These are phyloP conservation scores for Allolobophora icterica DNA, from an alignment of 2,888 invertebrate genomes.

Conservation along the genomic window DNA sequence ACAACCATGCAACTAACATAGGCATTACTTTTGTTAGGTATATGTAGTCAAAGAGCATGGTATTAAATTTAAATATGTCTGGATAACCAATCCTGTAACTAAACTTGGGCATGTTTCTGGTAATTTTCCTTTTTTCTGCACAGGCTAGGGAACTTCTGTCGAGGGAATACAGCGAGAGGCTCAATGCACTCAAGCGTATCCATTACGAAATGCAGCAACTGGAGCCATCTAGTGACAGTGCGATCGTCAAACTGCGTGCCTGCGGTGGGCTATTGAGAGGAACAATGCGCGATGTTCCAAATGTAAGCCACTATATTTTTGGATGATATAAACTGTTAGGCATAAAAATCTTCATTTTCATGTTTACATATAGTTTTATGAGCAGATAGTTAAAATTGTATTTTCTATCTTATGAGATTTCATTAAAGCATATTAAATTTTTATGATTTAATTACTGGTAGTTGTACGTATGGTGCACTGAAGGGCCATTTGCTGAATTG, in stretches of 20 bases:
- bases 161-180: neutral
- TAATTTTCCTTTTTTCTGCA: neutral
- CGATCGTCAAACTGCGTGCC: neutral
- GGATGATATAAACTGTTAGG: no score
- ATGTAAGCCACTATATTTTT: neutral
- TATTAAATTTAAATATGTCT: no score
- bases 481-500: no score
- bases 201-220: conserved; percentile 26
- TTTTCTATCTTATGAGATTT: no score
- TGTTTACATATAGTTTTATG: no score
- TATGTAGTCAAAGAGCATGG: no score
- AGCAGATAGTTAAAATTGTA: no score
- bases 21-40: no score
- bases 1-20: neutral
- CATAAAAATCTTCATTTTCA: no score
- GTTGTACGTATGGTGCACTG: no score
- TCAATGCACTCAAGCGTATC: conserved; percentile 13
- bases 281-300: conserved; percentile 14
- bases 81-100: neutral
- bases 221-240: neutral
- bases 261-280: neutral
- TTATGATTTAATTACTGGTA: no score
- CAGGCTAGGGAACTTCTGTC: neutral
- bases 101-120: neutral
- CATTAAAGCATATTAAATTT: no score